Conservation (phyloP, 2,797 vertebrate genomes). For the Tachyglossus aculeatus region DNA sequence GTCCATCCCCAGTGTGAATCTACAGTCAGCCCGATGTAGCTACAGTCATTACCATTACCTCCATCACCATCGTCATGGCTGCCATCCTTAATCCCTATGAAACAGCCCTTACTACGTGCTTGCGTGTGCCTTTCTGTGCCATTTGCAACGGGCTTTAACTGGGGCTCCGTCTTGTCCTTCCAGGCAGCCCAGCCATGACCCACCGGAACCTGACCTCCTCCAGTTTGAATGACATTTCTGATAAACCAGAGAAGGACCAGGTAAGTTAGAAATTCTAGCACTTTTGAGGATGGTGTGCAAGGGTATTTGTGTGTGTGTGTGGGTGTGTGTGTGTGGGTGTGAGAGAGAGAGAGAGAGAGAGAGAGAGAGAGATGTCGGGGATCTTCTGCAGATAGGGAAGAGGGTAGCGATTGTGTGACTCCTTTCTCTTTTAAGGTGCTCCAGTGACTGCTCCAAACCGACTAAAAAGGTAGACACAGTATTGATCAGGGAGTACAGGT, state of each 20-base stretch:
- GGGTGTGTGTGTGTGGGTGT: too few relatives aligned
- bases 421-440: too few relatives aligned
- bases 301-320: too few relatives aligned
- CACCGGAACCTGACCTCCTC: constrained; percentile 90
- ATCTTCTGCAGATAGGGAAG: too few relatives aligned
- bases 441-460: too few relatives aligned
- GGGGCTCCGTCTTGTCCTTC: constrained; percentile 45
- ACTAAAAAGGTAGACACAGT: too few relatives aligned
- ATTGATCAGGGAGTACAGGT: too few relatives aligned
- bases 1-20: too few relatives aligned
- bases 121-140: background rate
- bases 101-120: background rate
- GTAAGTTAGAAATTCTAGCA: constrained; percentile 71
- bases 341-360: too few relatives aligned
- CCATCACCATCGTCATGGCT: background rate
- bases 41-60: constrained; percentile 3
- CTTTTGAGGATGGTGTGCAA: background rate
- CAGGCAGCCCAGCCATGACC: constrained; percentile 90
- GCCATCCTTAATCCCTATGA: constrained; percentile 27
- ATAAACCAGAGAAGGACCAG: constrained; percentile 98
- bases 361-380: too few relatives aligned
- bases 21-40: too few relatives aligned
- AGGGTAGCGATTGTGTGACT: too few relatives aligned
- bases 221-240: constrained; percentile 95
- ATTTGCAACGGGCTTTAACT: constrained; percentile 25